These are phyloP conservation scores for Hydroisotoma schaefferi DNA, from an alignment of 2,888 invertebrate genomes.

Conservation along the genomic window DNA sequence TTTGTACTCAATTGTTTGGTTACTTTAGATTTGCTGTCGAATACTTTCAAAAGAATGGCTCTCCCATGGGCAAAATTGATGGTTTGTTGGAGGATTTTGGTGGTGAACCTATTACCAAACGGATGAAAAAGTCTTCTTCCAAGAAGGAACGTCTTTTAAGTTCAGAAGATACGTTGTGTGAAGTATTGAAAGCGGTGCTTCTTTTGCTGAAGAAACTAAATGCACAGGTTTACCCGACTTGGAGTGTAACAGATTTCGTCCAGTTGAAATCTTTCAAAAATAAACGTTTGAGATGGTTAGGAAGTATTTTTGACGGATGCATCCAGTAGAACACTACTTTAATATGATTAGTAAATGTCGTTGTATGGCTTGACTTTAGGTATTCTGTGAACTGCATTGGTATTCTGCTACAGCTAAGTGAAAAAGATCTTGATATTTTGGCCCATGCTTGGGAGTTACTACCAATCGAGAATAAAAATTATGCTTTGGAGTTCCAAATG, in stretches of 20 bases:
- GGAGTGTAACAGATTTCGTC: slow-evolving; percentile 23
- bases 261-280: neutral
- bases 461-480: neutral
- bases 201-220: slow-evolving; percentile 25
- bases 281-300: slow-evolving; percentile 23
- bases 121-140: slow-evolving; percentile 6
- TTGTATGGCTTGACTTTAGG: neutral
- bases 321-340: neutral
- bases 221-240: slow-evolving; percentile 12
- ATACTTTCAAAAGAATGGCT: slow-evolving; percentile 24
- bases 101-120: slow-evolving; percentile 21
- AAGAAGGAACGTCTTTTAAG: neutral
- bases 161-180: neutral
- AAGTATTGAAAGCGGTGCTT: slow-evolving; percentile 18
- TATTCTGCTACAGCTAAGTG: slow-evolving; percentile 19
- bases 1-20: too few species aligned
- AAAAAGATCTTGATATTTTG: neutral
- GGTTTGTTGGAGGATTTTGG: slow-evolving; percentile 4
- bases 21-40: slow-evolving; percentile 35
- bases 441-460: neutral
- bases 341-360: neutral
- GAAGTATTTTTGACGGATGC: neutral
- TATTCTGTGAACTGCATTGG: neutral
- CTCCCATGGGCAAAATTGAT: slow-evolving; percentile 19
- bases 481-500: neutral